phyloP scores from a whole-genome alignment of 1,140 invertebrate species.

The Macrobrachium nipponense region DNA sequence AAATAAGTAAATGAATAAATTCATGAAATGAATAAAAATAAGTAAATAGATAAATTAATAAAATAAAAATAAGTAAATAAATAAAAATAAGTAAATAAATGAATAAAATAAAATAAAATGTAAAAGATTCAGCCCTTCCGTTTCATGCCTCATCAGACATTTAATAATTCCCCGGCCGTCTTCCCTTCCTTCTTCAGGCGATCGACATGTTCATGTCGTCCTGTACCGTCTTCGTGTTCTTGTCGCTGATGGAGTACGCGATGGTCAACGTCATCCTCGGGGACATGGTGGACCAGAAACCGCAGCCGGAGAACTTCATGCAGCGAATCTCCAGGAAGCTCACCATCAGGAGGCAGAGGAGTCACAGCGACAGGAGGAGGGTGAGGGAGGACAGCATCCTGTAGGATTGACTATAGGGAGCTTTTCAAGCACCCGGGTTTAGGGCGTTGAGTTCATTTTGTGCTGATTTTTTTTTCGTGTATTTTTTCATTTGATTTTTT shows the following conservation, averaged over 20 bases:
- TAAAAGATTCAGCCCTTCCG: too few species aligned
- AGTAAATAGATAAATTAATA: too few species aligned
- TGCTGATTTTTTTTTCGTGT: not conserved
- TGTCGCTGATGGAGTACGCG: constrained; percentile 94
- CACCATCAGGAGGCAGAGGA: constrained; percentile 13
- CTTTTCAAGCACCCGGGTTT: not conserved
- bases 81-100: too few species aligned
- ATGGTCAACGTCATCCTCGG: constrained; percentile 89
- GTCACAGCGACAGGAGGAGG: constrained; percentile 1
- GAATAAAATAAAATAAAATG: too few species aligned
- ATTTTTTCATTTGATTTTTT: too few species aligned
- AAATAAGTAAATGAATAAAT: too few species aligned
- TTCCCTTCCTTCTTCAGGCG: constrained; percentile 71
- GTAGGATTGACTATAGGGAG: too few species aligned
- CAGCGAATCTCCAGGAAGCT: constrained; percentile 39
- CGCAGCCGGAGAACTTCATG: constrained; percentile 29
- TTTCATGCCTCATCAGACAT: too few species aligned
- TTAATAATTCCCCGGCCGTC: too few species aligned
- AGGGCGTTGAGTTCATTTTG: not conserved
- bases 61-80: too few species aligned
- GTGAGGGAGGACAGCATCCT: constrained; percentile 21
- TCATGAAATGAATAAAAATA: too few species aligned
- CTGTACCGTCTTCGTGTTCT: constrained; percentile 92
- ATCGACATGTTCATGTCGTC: constrained; percentile 93
- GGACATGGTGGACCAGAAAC: constrained; percentile 69